Evolutionary conservation across 1,140 invertebrate genomes (phyloP), one percentile per base, ranked within the genome.

Genomic region (Achroia grisella): DNA sequence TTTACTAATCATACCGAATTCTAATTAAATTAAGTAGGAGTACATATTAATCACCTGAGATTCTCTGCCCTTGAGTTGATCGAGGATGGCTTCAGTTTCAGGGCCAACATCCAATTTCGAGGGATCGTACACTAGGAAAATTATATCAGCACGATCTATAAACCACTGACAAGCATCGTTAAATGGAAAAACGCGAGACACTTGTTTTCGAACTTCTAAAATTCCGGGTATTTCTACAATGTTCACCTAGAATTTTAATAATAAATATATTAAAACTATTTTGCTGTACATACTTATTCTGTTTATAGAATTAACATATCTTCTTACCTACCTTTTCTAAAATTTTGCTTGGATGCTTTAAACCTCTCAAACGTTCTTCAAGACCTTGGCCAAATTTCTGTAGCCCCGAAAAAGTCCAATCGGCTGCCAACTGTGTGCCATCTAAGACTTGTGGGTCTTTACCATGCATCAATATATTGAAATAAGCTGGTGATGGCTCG

Each of bases 141-240:
- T 97, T 44, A 97, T 93, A 79, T 98, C 96, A 8, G 96, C 96
- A 49, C 96, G 90, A 77, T 98, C 96, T 66, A 98, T 97, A 66
- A 89, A 98, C 97, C 97, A 98, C 79, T 98, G 96, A 69, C 95
- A 97, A 13, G 95, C 96, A 66, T 98, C 96, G 68, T 97, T 97
- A 80, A 97, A 97, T 32, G 96, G 95, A 77, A 98, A 98, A 28
- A 96, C 89, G 34, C 96, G 90, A 47, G 97, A 96, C 10, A 97
- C 93, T 88, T 96, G 94, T 80, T 97, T 97, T 44, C 95, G 89
- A 54, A 97, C 95, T 89, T 98, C 97, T 52, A 98, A 86, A 62
- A 98, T 97, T 45, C 97, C 97, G 40, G 97, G 97, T 71, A 97
- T 98, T 88, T 98, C 97, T 17, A 98, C 95, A 62, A 98, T 94